Evolutionary conservation across 2,113 vertebrate genomes (phyloP).

Genomic region (Sinocyclocheilus anshuiensis): DNA sequence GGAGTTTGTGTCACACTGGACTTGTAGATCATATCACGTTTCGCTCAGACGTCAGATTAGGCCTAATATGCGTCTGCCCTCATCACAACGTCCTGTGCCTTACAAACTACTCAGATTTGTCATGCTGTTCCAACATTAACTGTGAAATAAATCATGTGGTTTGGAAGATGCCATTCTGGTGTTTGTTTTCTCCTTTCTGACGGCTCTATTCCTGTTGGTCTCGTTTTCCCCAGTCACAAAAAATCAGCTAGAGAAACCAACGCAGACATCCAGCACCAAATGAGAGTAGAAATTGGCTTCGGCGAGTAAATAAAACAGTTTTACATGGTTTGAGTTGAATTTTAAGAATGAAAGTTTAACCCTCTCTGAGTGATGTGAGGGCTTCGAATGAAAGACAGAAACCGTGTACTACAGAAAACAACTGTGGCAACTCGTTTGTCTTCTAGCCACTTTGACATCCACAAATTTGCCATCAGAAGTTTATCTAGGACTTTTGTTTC

Average conservation of each 20-base stretch:
- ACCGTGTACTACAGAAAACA: not conserved
- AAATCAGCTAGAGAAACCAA: not conserved
- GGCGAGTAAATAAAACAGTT: slow-evolving; percentile 12
- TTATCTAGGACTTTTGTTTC: not conserved
- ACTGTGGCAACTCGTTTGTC: not conserved
- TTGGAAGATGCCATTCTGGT: slow-evolving; percentile 30
- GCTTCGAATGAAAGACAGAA: not conserved
- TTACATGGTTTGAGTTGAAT: not conserved
- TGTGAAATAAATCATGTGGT: slow-evolving; percentile 39
- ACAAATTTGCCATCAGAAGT: not conserved
- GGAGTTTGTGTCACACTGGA: slow-evolving; percentile 23
- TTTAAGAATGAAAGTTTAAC: not conserved
- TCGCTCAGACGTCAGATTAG: slow-evolving; percentile 37
- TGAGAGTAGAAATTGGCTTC: slow-evolving; percentile 5
- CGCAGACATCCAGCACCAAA: slow-evolving; percentile 8
- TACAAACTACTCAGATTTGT: slow-evolving; percentile 33
- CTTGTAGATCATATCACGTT: slow-evolving; percentile 36
- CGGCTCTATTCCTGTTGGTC: slow-evolving; percentile 16
- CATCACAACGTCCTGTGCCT: slow-evolving; percentile 2
- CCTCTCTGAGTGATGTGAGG: not conserved
- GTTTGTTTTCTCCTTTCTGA: slow-evolving; percentile 19
- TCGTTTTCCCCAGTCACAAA: slow-evolving; percentile 35
- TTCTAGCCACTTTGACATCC: too few relatives aligned
- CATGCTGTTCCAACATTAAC: slow-evolving; percentile 27
- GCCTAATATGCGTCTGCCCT: slow-evolving; percentile 30